phyloP scores from a whole-genome alignment of 2,797 vertebrate genomes.

The Myotis daubentonii region DNA sequence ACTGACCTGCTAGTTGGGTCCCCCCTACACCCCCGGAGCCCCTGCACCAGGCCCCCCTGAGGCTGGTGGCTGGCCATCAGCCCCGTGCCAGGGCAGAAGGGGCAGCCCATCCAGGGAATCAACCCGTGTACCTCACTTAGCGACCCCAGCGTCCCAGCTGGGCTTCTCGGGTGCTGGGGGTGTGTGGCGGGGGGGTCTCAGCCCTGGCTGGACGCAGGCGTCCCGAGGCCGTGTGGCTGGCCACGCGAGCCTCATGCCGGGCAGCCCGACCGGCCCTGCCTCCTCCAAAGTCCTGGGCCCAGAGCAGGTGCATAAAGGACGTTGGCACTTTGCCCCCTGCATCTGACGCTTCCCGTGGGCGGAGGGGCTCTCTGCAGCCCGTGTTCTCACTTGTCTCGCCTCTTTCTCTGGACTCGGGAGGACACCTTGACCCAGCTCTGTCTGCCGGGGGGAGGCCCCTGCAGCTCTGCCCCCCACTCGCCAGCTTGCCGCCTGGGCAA shows the following conservation, averaged over 20 bases:
- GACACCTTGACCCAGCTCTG: not conserved
- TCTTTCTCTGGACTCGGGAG: constrained; percentile 40
- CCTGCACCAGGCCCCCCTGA: not conserved
- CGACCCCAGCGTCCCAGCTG: constrained; percentile 65
- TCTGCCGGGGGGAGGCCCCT: not conserved
- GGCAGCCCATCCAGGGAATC: constrained; percentile 65
- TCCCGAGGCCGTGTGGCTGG: constrained; percentile 60
- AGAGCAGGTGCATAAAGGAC: constrained; percentile 83
- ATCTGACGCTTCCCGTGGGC: not conserved
- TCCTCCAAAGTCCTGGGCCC: constrained; percentile 79
- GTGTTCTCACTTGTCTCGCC: not conserved
- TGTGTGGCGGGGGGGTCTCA: constrained; percentile 50
- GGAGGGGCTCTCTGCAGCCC: constrained; percentile 8
- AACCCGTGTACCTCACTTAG: constrained; percentile 77
- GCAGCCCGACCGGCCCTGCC: not conserved
- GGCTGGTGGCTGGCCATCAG: constrained; percentile 73
- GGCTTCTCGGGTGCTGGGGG: constrained; percentile 78
- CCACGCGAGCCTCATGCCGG: not conserved
- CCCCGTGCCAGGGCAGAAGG: constrained; percentile 3
- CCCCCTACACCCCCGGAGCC: not conserved
- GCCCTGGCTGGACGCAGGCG: constrained; percentile 17
- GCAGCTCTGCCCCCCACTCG: not conserved
- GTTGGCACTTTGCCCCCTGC: constrained; percentile 89
- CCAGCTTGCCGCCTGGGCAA: not conserved
- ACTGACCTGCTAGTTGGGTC: constrained; percentile 65